Base-by-base conservation (phyloP, 1,140 invertebrate genomes). In the Cotesia glomerata region DNA sequence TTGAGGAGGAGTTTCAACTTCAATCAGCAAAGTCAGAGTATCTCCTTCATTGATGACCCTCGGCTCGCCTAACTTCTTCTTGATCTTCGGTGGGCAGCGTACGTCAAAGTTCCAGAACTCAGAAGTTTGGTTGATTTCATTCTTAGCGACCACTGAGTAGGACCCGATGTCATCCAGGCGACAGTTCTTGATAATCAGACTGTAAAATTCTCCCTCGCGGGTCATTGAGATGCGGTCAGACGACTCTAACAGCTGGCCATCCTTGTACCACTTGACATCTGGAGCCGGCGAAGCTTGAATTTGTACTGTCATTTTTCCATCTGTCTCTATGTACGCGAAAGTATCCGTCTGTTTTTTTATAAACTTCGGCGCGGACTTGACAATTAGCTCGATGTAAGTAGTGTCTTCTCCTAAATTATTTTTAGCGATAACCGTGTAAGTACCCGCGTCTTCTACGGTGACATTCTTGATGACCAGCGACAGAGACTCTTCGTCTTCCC, bases 61-160 rank as follows among this genome's bases (percentile, higher is more conserved):
- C 35, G 90, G 88, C 61, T 90, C 89, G 9, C 92, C 91, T 4
- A 95, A 82, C 78, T 89, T 90, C 81, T 93, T 91, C 0, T 90
- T 87, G 35, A 96, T 91, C 74, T 91, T 90, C 1, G 95, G 94
- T 74, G 94, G 92, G 18, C 92, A 92, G 76, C 93, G 91, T 13
- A 96, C 93, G 7, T 91, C 90, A 66, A 95, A 89, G 74, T 93
- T 92, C 91, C 93, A 95, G 80, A 94, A 93, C 79, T 95, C 93
- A 0, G 95, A 94, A 52, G 94, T 94, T 85, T 96, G 94, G 82
- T 93, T 95, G 49, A 95, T 88, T 77, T 96, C 93, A 80, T 99
- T 99, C 68, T 93, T 93, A 0, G 97, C 95, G 1, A 97, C 91
- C 11, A 98, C 92, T 0, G 96, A 96, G 81, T 98, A 99, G n/a